Base-by-base conservation (phyloP, 2,113 vertebrate genomes). In the Triplophysa siluroides region DNA sequence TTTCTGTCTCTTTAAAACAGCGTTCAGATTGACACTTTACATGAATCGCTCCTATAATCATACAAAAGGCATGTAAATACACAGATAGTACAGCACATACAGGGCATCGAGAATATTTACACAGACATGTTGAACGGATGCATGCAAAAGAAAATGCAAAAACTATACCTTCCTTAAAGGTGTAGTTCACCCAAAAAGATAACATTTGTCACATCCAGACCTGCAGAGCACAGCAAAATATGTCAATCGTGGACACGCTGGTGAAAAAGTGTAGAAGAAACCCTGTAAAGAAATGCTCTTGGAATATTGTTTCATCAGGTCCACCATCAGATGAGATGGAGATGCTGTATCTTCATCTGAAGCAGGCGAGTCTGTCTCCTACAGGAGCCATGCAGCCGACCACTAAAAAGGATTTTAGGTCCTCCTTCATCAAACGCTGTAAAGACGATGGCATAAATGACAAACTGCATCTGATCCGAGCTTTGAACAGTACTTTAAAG, bases 401-500 rank as follows among this genome's bases (percentile, higher is more conserved):
- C 14, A 93, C 93, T 0, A 94, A 93, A 82, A 93, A 90, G 60
- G 94, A 95, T 73, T 87, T 94, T 83, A 93, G 93, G 65, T 94
- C 92, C 45, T 96, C 95, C 3, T 96, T 95, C 81, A 93, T 96
- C 58, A 94, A 92, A 60, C 93, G 95, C n/a, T 94, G 95, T 84
- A 94, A 94, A 86, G 94, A 96, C 23, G 94, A 95, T 26, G 88
- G 87, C n/a, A 85, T 96, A 70, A 96, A 97, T 65, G 95, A 97
- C 61, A 96, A 95, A 81, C 92, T 96, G 23, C 96, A 96, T 88
- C 92, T 92, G 89, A 94, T 96, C 45, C 86, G 96, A 84, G 91
- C 94, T 71, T 89, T 97, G 83, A 95, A 93, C 70, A 96, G 95
- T 84, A 97, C 95, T 6, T 87, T 97, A 83, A 98, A 98, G 95